Evolutionary conservation across 2,113 vertebrate genomes (phyloP), one percentile per base, ranked within the genome.

Genomic region (Alligator mississippiensis): DNA sequence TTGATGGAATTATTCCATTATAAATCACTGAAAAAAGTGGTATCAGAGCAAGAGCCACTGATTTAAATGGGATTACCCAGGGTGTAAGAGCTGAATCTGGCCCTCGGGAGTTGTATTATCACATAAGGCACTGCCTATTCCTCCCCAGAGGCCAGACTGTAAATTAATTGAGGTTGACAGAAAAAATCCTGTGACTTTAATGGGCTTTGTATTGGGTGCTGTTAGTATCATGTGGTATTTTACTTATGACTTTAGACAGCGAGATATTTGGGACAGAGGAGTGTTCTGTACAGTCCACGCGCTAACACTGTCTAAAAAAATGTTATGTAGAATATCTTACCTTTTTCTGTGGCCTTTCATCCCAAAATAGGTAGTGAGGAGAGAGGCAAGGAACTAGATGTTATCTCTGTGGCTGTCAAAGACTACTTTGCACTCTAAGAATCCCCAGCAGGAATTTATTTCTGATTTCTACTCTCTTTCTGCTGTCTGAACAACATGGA

Each of bases 1-100:
- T 9, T 0, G 9, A 38, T 24, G 54, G n/a, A 15, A 22, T 15
- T 3, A 7, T 61, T 21, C 2, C 0, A 0, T 58, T 55, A 10
- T 1, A 11, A 30, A 92, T 38, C 21, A 62, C 2, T 3, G 3
- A 30, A 74, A 34, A 63, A n/a, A 11, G 0, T 1, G 11, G 28
- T 66, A 74, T 2, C 22, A 14, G 66, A 34, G 1, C 0, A 27
- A 58, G 28, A 30, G 58, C 21, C 47, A 47, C 0, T 0, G 2
- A 0, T 47, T 80, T 64, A n/a, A 13, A 38, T 0, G 1, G 22
- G 27, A 63, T 63, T 27, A 63, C 62, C 24, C 62, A 63, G 30
- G 34, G 11, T 34, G 22, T 24, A 47, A 47, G 22, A 38, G 34
- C 70, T 15, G 21, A 25, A 47, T 47, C 34, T 74, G 30, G 34